Evolutionary conservation across 2,113 vertebrate species (phyloP), one percentile per base, ranked within the genome.

Genomic region (Sorex araneus): DNA sequence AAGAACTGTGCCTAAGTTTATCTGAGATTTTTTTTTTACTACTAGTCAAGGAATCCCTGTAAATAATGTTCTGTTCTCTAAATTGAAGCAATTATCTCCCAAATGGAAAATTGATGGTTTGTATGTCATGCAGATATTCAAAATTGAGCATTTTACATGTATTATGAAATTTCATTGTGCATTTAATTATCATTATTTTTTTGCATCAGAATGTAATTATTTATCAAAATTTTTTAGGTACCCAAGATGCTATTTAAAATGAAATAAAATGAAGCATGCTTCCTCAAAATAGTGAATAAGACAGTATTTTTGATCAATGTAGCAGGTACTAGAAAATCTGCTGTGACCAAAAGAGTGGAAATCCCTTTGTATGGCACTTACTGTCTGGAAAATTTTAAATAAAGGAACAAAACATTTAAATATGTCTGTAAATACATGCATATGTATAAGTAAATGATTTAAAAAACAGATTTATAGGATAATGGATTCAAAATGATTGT

Each of bases 211-310:
- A 12, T 87, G 64, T 84, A 69, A 69, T 6, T 67, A 6, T 76
- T 11, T 75, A 32, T 92, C 34, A 89, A 43, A 86, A 75, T 82
- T 78, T 90, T 13, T 45, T 66, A 94, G 25, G 6, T 25, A 75
- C 0, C 2, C 80, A 86, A 79, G 23, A 32, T 71, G 13, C 47
- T 50, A 50, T 50, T 50, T 50, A 10, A 30, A 66, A 28, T 66
- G 28, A 66, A 66, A 28, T 66, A 40, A 93, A 85, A 11, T 86
- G 36, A 89, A 76, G 16, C 25, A 84, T 76, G 23, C 23, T 76
- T 92, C 18, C 60, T 94, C 90, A 25, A 89, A 32, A 13, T 93
- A 74, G 47, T 87, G 50, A 30, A 25, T 82, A 75, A 92, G 57
- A 93, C 50, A 43, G 3, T 87, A 3, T 21, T 28, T 1, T 36